These are phyloP conservation scores for Conus canariensis DNA, from an alignment of 2,888 invertebrate genomes.

Conservation along the genomic window DNA sequence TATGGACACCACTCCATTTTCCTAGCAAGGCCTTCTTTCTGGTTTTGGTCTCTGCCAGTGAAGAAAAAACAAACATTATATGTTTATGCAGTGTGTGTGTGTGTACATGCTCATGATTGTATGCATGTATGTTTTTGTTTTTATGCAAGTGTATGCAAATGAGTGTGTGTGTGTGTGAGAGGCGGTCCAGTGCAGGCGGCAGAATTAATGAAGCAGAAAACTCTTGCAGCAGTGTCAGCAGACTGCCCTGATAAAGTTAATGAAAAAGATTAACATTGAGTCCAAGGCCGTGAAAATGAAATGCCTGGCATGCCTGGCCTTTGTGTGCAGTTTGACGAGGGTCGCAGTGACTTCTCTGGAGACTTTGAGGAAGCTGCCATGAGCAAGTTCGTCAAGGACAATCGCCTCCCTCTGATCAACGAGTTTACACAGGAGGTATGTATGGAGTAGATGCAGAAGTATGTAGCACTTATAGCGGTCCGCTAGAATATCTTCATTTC, in stretches of 20 bases:
- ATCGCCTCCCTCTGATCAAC: slow-evolving; percentile 93
- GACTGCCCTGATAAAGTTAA: too few relatives aligned
- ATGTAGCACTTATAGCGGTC: slow-evolving; percentile 35
- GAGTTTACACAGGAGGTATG: slow-evolving; percentile 94
- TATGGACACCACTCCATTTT: background rate
- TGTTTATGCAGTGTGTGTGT: background rate
- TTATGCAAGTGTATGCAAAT: too few relatives aligned
- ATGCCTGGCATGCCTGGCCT: background rate
- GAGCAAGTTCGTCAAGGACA: slow-evolving; percentile 89
- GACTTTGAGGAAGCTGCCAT: slow-evolving; percentile 83
- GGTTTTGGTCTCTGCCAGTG: background rate
- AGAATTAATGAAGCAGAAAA: too few relatives aligned
- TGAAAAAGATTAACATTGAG: too few relatives aligned
- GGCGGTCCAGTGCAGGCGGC: too few relatives aligned
- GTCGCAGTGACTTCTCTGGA: slow-evolving; percentile 79
- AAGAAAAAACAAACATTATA: too few relatives aligned
- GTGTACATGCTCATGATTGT: too few relatives aligned
- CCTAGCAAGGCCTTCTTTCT: background rate
- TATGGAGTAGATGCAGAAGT: background rate
- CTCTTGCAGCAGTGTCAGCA: too few relatives aligned
- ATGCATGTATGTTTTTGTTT: too few relatives aligned
- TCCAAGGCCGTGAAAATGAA: too few relatives aligned
- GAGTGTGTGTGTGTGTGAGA: too few relatives aligned
- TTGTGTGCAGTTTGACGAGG: slow-evolving; percentile 77
- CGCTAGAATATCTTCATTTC: too few relatives aligned